These are phyloP conservation scores for Resseliella maxima DNA, from an alignment of 2,888 invertebrate species.

Conservation along the genomic window DNA sequence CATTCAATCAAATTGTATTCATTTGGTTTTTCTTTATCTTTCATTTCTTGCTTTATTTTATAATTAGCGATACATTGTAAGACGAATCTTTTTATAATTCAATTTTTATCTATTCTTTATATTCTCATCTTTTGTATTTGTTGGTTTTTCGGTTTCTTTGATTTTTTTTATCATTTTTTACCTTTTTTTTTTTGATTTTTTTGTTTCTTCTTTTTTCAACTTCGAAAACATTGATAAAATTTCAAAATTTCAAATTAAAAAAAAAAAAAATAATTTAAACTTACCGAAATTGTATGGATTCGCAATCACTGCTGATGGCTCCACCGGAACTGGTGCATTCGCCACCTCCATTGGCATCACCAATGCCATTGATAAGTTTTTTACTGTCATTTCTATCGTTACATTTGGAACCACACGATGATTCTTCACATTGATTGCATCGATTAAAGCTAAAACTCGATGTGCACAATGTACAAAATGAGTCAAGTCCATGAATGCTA, in stretches of 20 bases:
- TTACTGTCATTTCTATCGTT: slow-evolving; percentile 58
- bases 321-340: slow-evolving; percentile 3
- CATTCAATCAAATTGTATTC: too few species aligned
- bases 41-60: too few species aligned
- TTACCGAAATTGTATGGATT: slow-evolving; percentile 41
- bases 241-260: not conserved
- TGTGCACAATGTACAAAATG: slow-evolving; percentile 67
- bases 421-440: slow-evolving; percentile 66
- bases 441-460: slow-evolving; percentile 67
- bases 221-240: too few species aligned
- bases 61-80: too few species aligned
- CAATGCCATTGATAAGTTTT: not conserved
- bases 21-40: too few species aligned
- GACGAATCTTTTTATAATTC: too few species aligned
- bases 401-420: slow-evolving; percentile 66
- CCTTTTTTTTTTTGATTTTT: too few species aligned
- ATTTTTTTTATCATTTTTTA: too few species aligned
- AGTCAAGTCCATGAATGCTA: slow-evolving; percentile 60
- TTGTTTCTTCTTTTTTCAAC: too few species aligned
- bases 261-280: not conserved
- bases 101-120: too few species aligned
- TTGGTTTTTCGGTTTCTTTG: too few species aligned
- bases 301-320: slow-evolving; percentile 39
- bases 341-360: not conserved
- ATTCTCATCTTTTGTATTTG: too few species aligned